Conservation (phyloP, 1,140 invertebrate species). For the Trichomalopsis sarcophagae region DNA sequence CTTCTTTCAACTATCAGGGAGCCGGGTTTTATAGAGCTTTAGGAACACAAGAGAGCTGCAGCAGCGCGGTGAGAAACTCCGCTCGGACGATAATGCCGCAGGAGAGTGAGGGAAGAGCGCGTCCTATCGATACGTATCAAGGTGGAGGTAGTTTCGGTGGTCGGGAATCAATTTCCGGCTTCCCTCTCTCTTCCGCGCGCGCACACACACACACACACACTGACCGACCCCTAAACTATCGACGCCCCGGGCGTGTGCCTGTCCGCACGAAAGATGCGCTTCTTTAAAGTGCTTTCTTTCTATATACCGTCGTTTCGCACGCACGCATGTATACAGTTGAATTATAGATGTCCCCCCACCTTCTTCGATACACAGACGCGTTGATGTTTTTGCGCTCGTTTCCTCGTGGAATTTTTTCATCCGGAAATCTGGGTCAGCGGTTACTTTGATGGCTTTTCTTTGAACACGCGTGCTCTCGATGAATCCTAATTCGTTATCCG, state of each 20-base stretch:
- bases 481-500: background rate
- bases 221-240: background rate
- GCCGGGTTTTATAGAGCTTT: constrained; percentile 7
- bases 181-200: background rate
- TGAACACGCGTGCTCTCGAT: background rate
- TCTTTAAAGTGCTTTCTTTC: background rate
- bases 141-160: constrained; percentile 8
- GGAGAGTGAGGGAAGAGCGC: background rate
- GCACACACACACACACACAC: too few species aligned
- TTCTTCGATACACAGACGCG: background rate
- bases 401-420: background rate
- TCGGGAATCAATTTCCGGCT: constrained; percentile 31
- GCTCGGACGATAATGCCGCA: background rate
- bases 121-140: background rate
- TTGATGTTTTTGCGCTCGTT: background rate
- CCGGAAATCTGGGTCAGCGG: background rate
- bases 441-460: background rate
- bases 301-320: background rate
- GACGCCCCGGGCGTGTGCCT: background rate
- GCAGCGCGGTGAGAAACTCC: background rate
- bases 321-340: background rate
- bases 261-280: background rate
- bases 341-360: background rate
- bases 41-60: background rate
- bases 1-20: constrained; percentile 9